Evolutionary conservation across 2,113 vertebrate species (phyloP).

Genomic region (Rhabdornis inornatus): DNA sequence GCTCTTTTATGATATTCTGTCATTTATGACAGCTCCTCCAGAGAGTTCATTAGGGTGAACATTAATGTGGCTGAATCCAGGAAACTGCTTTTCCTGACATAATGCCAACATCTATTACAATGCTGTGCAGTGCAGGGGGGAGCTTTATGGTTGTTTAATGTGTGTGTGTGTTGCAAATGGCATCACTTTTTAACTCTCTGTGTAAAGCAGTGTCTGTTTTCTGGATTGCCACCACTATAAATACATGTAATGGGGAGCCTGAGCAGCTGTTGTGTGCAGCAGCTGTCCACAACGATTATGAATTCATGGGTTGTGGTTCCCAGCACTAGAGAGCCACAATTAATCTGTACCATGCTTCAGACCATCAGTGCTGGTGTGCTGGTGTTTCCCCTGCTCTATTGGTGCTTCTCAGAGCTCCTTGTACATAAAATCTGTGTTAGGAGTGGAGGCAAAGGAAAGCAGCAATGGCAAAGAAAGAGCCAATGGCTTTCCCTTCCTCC

Average conservation of each 20-base stretch:
- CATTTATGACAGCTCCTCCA: constrained; percentile 51
- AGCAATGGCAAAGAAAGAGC: not conserved
- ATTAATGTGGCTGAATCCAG: constrained; percentile 46
- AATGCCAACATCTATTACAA: constrained; percentile 3
- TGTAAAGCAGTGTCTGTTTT: not conserved
- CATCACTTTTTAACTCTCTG: not conserved
- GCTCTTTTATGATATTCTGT: constrained; percentile 36
- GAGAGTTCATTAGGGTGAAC: constrained; percentile 62
- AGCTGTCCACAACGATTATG: not conserved
- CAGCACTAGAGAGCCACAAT: not conserved
- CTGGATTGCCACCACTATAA: constrained; percentile 2
- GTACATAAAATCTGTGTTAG: not conserved
- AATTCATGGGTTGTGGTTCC: not conserved
- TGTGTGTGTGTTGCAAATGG: constrained; percentile 22
- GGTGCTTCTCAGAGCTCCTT: not conserved
- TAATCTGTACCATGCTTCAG: not conserved
- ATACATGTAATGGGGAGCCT: not conserved
- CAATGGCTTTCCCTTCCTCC: not conserved
- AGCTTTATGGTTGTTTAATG: constrained; percentile 18
- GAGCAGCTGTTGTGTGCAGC: constrained; percentile 34
- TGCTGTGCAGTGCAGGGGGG: not conserved
- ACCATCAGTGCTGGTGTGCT: not conserved
- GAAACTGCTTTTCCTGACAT: constrained; percentile 36
- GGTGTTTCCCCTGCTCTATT: not conserved
- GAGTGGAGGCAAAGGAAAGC: not conserved